Percentiles rank a stretch among this genome's conserved stretches.
phyloP scores from a whole-genome alignment of 2,888 invertebrate species.

The Eumacrocentrus americanus region DNA sequence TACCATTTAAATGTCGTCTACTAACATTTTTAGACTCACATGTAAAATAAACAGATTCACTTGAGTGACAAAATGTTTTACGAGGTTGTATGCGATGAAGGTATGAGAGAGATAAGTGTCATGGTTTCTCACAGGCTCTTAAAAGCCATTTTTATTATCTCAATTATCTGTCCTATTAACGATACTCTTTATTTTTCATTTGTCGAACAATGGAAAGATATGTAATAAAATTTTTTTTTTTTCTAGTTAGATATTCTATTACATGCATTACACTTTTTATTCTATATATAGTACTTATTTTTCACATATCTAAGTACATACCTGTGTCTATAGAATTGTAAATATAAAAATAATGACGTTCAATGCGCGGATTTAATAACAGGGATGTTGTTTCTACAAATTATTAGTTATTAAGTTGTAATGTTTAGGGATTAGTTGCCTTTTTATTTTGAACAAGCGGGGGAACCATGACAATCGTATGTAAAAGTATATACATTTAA shows the following conservation, averaged over 20 bases:
- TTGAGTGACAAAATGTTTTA: constrained; percentile 27
- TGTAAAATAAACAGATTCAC: constrained; percentile 24
- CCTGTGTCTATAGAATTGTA: constrained; percentile 26
- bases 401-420: constrained; percentile 2
- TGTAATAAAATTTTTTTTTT: constrained; percentile 27
- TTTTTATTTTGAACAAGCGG: constrained; percentile 40
- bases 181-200: constrained; percentile 24
- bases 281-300: constrained; percentile 21
- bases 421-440: constrained; percentile 14
- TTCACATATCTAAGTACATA: constrained; percentile 22
- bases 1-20: constrained; percentile 25
- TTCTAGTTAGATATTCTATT: constrained; percentile 13
- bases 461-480: constrained; percentile 52
- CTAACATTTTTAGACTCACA: constrained; percentile 37
- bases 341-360: constrained; percentile 33
- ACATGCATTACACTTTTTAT: constrained; percentile 24
- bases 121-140: constrained; percentile 51
- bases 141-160: constrained; percentile 27
- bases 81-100: constrained; percentile 30
- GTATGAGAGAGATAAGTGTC: constrained; percentile 40
- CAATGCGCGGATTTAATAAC: constrained; percentile 40
- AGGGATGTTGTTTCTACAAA: constrained; percentile 42
- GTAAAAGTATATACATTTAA: constrained; percentile 27
- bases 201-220: constrained; percentile 17
- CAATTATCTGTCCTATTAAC: constrained; percentile 1